These are phyloP conservation scores for Polietes domitor DNA, from an alignment of 2,888 invertebrate species.

Conservation along the genomic window DNA sequence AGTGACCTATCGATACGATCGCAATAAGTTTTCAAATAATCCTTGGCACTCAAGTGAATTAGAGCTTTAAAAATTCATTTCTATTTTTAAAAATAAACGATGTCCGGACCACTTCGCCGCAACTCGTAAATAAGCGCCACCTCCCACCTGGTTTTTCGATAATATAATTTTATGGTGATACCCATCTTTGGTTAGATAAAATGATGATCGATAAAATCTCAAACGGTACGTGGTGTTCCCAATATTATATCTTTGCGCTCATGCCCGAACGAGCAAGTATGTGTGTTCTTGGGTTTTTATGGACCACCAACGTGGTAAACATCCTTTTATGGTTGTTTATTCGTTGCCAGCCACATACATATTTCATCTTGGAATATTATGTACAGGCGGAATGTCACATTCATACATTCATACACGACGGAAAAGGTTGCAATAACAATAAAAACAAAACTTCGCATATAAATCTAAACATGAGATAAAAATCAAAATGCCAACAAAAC, in stretches of 20 bases:
- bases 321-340: background rate
- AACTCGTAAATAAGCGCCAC: too few species aligned
- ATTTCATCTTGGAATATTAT: conserved; percentile 11
- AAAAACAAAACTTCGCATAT: background rate
- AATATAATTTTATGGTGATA: background rate
- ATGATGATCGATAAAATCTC: conserved; percentile 5
- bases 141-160: background rate
- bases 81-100: too few species aligned
- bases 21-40: too few species aligned
- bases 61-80: too few species aligned
- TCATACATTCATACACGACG: background rate
- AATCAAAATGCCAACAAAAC: conserved; percentile 15
- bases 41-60: too few species aligned
- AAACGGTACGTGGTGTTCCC: background rate
- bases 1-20: too few species aligned
- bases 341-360: background rate
- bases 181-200: background rate
- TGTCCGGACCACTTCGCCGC: too few species aligned
- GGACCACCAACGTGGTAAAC: background rate
- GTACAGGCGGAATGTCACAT: background rate
- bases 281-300: too few species aligned
- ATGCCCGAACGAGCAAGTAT: too few species aligned
- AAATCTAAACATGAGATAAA: conserved; percentile 24
- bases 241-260: background rate
- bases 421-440: background rate